Conservation (phyloP, 2,113 vertebrate species). For the Podarcis cretensis region DNA sequence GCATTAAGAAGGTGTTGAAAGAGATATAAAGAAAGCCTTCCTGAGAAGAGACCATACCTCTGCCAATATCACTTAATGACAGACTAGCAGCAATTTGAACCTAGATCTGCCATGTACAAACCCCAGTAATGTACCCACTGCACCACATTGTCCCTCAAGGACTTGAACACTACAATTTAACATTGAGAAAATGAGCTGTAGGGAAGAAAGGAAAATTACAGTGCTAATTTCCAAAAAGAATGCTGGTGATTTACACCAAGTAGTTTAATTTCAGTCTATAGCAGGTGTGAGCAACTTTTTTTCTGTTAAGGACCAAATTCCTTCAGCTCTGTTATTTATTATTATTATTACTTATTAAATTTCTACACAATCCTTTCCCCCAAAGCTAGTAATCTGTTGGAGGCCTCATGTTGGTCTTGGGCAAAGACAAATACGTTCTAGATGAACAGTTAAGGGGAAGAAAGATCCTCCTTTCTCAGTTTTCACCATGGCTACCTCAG, state of each 20-base stretch:
- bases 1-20: background rate
- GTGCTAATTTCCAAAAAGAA: background rate
- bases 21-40: too few relatives aligned
- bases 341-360: too few relatives aligned
- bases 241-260: background rate
- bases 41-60: background rate
- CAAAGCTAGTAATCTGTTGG: too few relatives aligned
- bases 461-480: too few relatives aligned
- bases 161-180: background rate
- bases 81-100: background rate
- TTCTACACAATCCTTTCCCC: too few relatives aligned
- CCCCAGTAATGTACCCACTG: background rate
- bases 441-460: too few relatives aligned
- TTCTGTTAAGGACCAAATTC: too few relatives aligned
- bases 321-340: too few relatives aligned
- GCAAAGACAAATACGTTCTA: too few relatives aligned
- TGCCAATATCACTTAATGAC: background rate
- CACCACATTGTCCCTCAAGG: background rate
- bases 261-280: background rate
- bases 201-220: background rate
- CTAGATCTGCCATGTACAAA: background rate
- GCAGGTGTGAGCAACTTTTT: too few relatives aligned
- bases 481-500: too few relatives aligned
- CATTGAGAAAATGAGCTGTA: background rate
- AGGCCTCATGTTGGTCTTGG: too few relatives aligned